Conservation (phyloP, 2,888 invertebrate species). For the Pachliopta kotzebuea region DNA sequence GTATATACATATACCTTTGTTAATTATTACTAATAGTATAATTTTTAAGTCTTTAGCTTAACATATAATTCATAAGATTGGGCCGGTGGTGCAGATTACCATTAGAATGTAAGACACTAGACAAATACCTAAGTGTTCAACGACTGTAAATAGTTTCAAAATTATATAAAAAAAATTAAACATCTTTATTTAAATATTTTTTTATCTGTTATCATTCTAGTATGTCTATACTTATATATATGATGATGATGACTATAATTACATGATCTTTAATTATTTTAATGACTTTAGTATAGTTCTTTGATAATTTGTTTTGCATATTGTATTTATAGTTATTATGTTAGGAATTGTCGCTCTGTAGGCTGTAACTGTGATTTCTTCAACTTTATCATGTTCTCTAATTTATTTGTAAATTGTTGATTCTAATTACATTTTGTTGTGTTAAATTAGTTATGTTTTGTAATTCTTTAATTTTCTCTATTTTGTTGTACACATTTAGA, state of each 20-base stretch:
- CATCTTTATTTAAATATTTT: no score
- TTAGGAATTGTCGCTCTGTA: slow-evolving; percentile 56
- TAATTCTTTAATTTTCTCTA: no score
- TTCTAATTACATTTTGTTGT: slow-evolving; percentile 6
- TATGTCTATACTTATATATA: no score
- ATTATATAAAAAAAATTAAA: no score
- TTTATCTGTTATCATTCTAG: no score
- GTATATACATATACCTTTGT: no score
- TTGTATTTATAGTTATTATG: not conserved
- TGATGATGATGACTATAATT: no score
- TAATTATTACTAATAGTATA: no score
- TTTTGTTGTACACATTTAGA: no score
- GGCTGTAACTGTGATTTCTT: slow-evolving; percentile 75
- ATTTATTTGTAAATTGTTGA: slow-evolving; percentile 10
- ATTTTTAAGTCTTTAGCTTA: not conserved
- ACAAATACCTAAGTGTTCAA: slow-evolving; percentile 70
- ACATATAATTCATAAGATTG: slow-evolving; percentile 36
- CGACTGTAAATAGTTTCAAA: slow-evolving; percentile 43
- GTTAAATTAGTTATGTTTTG: no score
- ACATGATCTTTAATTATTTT: no score
- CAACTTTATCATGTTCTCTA: slow-evolving; percentile 42
- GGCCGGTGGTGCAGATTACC: slow-evolving; percentile 82
- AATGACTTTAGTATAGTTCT: no score
- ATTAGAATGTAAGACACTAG: slow-evolving; percentile 60
- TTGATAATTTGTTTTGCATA: not conserved